These are phyloP conservation scores for Scopus umbretta DNA, from an alignment of 2,113 vertebrate genomes.

Conservation along the genomic window DNA sequence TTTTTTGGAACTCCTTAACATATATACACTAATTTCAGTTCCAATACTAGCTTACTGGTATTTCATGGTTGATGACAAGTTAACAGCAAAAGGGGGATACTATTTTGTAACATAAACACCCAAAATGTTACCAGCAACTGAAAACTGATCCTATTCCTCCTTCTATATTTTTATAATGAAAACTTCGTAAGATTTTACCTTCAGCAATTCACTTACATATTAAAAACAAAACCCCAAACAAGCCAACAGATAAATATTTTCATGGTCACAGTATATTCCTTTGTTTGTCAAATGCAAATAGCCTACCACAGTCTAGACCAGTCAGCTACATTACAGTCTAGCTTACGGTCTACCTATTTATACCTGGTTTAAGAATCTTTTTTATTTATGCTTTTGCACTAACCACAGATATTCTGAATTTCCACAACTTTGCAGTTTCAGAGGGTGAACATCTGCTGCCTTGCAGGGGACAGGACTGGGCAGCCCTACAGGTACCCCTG, in stretches of 20 bases:
- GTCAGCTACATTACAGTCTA: neutral
- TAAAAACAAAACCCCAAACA: neutral
- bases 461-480: neutral
- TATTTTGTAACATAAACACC: neutral
- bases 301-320: neutral
- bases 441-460: neutral
- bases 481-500: neutral
- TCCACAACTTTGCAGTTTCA: neutral
- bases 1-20: neutral
- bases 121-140: neutral
- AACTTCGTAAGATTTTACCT: neutral
- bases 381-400: neutral
- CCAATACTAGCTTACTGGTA: neutral
- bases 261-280: neutral
- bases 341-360: neutral
- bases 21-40: neutral
- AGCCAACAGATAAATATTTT: neutral
- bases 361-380: neutral
- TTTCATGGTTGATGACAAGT: neutral
- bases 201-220: neutral
- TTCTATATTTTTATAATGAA: neutral
- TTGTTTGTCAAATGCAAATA: neutral
- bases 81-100: neutral
- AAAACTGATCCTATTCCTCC: neutral
- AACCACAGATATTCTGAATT: neutral